Percentiles rank a stretch among this genome's conserved stretches.
These are phyloP conservation scores for Stegana nigrithorax DNA, from an alignment of 2,888 invertebrate genomes.

Conservation along the genomic window DNA sequence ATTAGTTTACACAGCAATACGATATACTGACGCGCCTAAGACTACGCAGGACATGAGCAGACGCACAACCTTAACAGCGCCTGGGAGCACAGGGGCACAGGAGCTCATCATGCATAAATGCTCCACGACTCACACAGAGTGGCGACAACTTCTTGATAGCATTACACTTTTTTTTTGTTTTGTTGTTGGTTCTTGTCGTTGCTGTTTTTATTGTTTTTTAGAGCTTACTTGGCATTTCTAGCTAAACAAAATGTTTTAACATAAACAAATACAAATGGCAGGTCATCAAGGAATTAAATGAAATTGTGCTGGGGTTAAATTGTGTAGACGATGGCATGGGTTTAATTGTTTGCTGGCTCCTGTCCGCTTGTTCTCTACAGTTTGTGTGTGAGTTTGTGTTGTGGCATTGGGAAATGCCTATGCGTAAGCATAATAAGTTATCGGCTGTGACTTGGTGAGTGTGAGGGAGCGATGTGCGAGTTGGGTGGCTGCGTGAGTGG, in stretches of 20 bases:
- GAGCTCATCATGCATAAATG: too few species aligned
- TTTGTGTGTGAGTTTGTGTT: neutral
- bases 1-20: conserved; percentile 54
- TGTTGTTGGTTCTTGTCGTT: too few species aligned
- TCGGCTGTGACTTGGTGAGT: neutral
- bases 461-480: neutral
- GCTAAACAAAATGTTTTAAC: conserved; percentile 25
- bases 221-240: conserved; percentile 54
- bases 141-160: conserved; percentile 54
- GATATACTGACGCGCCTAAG: conserved; percentile 31
- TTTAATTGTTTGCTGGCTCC: conserved; percentile 52
- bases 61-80: too few species aligned
- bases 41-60: too few species aligned
- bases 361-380: too few species aligned
- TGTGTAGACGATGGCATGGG: conserved; percentile 33
- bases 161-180: too few species aligned
- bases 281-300: conserved; percentile 56
- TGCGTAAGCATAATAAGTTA: conserved; percentile 12
- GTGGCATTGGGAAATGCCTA: conserved; percentile 12
- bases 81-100: neutral
- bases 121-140: conserved; percentile 25
- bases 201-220: conserved; percentile 47
- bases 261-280: conserved; percentile 51
- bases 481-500: neutral
- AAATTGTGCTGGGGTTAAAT: conserved; percentile 31